Evolutionary conservation across 2,888 invertebrate species (phyloP).

Genomic region (Cephus pygmeus): DNA sequence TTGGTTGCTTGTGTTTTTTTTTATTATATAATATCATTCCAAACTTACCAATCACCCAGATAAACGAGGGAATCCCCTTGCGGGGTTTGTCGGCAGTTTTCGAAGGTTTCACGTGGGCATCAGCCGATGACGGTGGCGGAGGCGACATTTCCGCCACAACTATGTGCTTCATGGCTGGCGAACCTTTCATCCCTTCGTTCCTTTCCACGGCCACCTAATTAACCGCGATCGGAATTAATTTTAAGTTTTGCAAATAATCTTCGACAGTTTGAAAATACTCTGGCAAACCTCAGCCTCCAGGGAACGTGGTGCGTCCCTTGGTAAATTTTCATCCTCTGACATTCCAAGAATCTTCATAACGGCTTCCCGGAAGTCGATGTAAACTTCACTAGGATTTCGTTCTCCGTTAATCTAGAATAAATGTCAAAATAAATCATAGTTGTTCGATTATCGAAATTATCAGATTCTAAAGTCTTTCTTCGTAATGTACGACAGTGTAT

Average conservation of each 20-base stretch:
- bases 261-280: constrained; percentile 10
- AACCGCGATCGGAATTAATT: not conserved
- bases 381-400: constrained; percentile 86
- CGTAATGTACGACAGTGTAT: not conserved
- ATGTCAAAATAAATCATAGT: not conserved
- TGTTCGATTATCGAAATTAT: not conserved
- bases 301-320: constrained; percentile 29
- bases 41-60: constrained; percentile 68
- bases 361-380: constrained; percentile 84
- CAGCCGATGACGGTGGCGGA: constrained; percentile 32
- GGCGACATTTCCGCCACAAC: constrained; percentile 31
- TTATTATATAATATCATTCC: not conserved
- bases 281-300: constrained; percentile 56
- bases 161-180: constrained; percentile 36
- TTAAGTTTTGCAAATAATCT: not conserved
- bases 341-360: constrained; percentile 80
- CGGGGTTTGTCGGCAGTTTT: constrained; percentile 54
- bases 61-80: constrained; percentile 63
- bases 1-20: not conserved
- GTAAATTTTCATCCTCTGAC: constrained; percentile 35
- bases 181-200: constrained; percentile 32
- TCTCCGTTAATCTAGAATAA: constrained; percentile 83
- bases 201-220: constrained; percentile 57
- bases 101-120: constrained; percentile 40
- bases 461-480: not conserved